These are phyloP conservation scores for Eumeta japonica DNA, from an alignment of 1,140 invertebrate species.

Conservation along the genomic window DNA sequence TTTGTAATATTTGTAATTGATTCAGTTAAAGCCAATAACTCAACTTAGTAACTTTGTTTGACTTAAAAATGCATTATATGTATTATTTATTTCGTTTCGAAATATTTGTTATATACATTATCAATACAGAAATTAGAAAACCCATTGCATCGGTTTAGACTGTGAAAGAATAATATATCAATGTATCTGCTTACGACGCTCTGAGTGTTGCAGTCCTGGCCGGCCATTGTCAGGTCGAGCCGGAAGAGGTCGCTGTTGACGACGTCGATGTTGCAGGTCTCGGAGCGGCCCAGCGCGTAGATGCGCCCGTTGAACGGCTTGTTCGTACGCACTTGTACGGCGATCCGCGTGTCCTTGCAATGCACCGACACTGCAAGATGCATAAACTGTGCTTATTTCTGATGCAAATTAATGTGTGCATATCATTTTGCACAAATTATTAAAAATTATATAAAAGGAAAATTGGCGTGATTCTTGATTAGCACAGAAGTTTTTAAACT, in stretches of 20 bases:
- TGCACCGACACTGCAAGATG: slow-evolving; percentile 86
- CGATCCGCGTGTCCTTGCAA: slow-evolving; percentile 91
- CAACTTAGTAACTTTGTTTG: too few relatives aligned
- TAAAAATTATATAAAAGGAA: too few relatives aligned
- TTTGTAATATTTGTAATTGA: too few relatives aligned
- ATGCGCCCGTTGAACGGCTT: slow-evolving; percentile 93
- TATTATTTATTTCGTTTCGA: too few relatives aligned
- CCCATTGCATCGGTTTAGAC: too few relatives aligned
- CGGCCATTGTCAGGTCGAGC: slow-evolving; percentile 87
- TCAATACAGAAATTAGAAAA: neutral
- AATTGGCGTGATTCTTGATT: too few relatives aligned
- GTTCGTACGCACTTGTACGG: slow-evolving; percentile 88
- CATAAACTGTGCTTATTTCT: too few relatives aligned
- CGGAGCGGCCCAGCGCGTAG: slow-evolving; percentile 87
- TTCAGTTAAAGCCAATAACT: too few relatives aligned
- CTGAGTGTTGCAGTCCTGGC: slow-evolving; percentile 92
- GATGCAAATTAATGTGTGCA: too few relatives aligned
- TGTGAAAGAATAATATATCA: neutral
- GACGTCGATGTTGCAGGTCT: slow-evolving; percentile 93
- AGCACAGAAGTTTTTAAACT: too few relatives aligned
- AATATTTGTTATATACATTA: neutral
- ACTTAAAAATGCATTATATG: too few relatives aligned
- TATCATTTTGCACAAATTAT: too few relatives aligned
- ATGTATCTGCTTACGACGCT: slow-evolving; percentile 70
- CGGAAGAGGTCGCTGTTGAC: slow-evolving; percentile 89